A percentile compares a stretch with the other conserved stretches of the same genome.
Conservation (phyloP, 2,888 invertebrate genomes). For the Lissonota sp. region DNA sequence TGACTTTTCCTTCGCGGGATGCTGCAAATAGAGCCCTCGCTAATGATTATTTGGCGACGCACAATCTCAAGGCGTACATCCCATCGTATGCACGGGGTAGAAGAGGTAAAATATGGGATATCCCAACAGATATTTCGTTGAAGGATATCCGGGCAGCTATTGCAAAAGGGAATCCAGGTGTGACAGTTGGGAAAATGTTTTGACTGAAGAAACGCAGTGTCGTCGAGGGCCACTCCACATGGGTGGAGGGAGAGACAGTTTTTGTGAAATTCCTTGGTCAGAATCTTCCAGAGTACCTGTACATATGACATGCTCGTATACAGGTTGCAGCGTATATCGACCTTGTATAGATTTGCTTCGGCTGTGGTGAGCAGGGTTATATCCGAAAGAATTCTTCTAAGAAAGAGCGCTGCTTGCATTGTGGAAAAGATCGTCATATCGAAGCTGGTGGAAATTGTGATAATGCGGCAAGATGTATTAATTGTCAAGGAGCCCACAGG, state of each 20-base stretch:
- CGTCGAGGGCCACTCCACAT: neutral
- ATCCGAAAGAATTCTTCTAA: too few relatives aligned
- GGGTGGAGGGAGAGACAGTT: constrained; percentile 15
- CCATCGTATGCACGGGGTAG: neutral
- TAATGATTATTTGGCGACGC: neutral
- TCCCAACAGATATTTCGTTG: neutral
- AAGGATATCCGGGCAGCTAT: neutral
- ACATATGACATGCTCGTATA: neutral
- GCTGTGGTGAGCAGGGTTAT: neutral
- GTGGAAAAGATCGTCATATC: too few relatives aligned
- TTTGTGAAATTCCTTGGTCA: constrained; percentile 1
- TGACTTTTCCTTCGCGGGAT: neutral
- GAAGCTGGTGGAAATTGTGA: too few relatives aligned
- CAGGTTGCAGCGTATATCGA: constrained; percentile 17
- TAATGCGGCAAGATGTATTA: constrained; percentile 15
- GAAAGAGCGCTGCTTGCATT: too few relatives aligned
- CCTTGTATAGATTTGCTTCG: neutral
- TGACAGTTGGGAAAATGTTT: neutral
- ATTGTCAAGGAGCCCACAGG: constrained; percentile 25
- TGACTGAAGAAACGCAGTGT: constrained; percentile 12
- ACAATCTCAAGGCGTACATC: neutral
- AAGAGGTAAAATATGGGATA: constrained; percentile 15
- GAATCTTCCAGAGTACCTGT: neutral
- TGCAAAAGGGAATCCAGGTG: neutral
- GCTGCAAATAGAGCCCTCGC: neutral